Base-by-base conservation (phyloP, 1,140 invertebrate species). In the Bicyclus anynana region DNA sequence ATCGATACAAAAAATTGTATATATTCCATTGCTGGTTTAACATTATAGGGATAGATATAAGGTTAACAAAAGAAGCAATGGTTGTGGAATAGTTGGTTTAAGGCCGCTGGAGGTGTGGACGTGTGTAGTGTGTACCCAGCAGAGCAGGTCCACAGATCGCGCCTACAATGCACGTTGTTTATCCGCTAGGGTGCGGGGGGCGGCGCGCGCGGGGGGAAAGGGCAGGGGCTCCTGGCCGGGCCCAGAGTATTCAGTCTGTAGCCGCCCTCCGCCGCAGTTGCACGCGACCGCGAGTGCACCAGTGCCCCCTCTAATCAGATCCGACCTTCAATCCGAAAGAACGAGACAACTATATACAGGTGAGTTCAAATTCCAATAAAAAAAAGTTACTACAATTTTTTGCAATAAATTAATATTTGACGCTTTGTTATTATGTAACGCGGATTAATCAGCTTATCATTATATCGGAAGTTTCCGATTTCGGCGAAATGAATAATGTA, bases 121-220 rank as follows among this genome's bases (percentile, higher is more conserved):
- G 69, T 77, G 68, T 69, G 67, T 65, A 59, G 69, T 77, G 68
- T 69, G 67, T 65, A 59, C 65, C 47, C 53, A 64, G 60, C 65
- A 67, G 70, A 69, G 69, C 71, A 75, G 69, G 74, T 75, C 69
- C 74, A 73, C 68, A 79, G 80, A 83, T 83, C 80, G 81, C 75
- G 78, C 74, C 80, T 77, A 87, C 84, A 83, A 80, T 87, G 84
- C 84, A 87, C 72, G 84, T 87, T 87, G 84, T 87, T 87, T 87
- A 87, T 87, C 81, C 80, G 80, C 69, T 72, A 69, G 81, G 74
- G 75, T 68, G 77, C 72, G 79, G 75, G 73, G 71, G 61, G 50
- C 67, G 0, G 10, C 7, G 50, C 62, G 71, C 29, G 59, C 49
- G 72, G 71, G 38, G 63, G 33, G 76, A 63, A 78, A 68, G 79